These are phyloP conservation scores for Ara ararauna DNA, from an alignment of 2,797 vertebrate genomes.

Conservation along the genomic window DNA sequence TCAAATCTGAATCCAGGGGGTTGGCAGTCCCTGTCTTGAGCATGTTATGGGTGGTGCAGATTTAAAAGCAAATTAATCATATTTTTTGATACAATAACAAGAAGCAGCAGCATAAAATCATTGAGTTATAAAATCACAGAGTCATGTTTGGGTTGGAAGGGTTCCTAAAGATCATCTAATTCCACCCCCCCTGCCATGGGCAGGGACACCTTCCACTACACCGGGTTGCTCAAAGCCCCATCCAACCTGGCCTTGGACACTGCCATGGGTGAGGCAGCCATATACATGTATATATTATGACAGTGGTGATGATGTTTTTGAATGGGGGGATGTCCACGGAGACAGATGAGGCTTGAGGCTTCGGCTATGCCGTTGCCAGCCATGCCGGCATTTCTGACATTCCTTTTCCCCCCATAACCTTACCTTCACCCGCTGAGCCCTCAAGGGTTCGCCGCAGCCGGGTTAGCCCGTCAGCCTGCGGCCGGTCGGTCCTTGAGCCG, in stretches of 20 bases:
- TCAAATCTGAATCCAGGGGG: neutral
- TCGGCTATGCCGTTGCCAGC: neutral
- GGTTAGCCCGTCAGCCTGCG: neutral
- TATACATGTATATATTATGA: neutral
- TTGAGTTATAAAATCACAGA: neutral
- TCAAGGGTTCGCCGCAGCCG: neutral
- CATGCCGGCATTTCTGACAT: fast-evolving
- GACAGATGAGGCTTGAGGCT: neutral
- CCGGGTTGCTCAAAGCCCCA: neutral
- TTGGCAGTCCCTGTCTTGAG: neutral
- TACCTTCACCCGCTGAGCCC: neutral
- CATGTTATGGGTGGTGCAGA: neutral
- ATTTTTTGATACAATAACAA: neutral
- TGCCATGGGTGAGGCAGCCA: neutral
- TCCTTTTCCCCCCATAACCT: fast-evolving
- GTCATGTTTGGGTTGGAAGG: neutral
- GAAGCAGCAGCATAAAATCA: neutral
- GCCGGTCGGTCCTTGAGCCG: neutral
- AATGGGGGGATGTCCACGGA: neutral
- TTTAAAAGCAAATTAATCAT: neutral
- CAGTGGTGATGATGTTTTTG: neutral
- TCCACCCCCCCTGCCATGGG: neutral
- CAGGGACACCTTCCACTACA: neutral
- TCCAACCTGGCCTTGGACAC: neutral
- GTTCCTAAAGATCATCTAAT: neutral